Conservation (phyloP, 2,113 vertebrate genomes). For the Copsychus sechellarum region DNA sequence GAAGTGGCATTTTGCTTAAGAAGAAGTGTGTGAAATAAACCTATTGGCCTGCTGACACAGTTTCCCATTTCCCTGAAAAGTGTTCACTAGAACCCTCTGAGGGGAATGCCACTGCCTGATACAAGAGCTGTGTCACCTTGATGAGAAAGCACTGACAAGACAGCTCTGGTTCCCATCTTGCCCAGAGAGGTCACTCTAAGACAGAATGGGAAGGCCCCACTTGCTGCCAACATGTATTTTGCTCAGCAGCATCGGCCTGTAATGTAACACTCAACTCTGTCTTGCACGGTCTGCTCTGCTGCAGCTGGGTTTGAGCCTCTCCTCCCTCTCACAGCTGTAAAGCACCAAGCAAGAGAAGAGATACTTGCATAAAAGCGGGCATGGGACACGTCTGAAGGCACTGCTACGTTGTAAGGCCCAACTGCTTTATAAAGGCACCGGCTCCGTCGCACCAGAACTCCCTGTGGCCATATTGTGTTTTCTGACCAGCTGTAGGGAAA, state of each 20-base stretch:
- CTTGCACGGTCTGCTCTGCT: fast-evolving
- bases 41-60: neutral
- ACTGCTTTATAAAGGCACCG: conserved; percentile 94
- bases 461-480: conserved; percentile 96
- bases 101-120: neutral
- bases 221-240: neutral
- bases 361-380: conserved; percentile 98
- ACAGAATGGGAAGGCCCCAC: neutral
- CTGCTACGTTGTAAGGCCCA: conserved; percentile 93
- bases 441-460: conserved; percentile 95
- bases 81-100: neutral
- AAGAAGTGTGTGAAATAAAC: neutral
- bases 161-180: neutral
- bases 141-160: neutral
- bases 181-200: neutral
- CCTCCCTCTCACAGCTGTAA: neutral
- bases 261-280: neutral
- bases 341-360: neutral
- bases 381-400: conserved; percentile 96
- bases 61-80: neutral
- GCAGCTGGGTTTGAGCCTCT: neutral
- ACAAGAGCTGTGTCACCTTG: neutral
- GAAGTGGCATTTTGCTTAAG: neutral
- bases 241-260: neutral
- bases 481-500: conserved; percentile 89